These are phyloP conservation scores for Pseudococcus jackbeardsleyi DNA, from an alignment of 2,888 invertebrate genomes.

Conservation along the genomic window DNA sequence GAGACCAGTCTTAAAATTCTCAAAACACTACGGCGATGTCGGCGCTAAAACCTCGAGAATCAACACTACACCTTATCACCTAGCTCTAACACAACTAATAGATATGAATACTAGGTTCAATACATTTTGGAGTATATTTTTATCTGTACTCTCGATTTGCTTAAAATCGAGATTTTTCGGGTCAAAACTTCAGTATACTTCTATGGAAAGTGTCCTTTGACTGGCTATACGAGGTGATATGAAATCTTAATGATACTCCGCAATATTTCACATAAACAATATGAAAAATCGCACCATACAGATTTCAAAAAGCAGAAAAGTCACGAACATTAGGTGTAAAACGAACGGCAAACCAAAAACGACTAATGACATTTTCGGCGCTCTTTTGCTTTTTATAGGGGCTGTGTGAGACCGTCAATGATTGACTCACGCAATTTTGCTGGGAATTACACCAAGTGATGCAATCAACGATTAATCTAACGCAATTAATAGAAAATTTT, in stretches of 20 bases:
- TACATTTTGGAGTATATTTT: background rate
- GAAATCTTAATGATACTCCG: background rate
- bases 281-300: background rate
- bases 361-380: slow-evolving; percentile 30
- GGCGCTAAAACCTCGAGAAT: background rate
- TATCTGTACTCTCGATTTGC: background rate
- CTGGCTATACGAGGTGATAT: background rate
- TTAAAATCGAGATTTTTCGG: background rate
- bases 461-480: background rate
- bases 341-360: background rate
- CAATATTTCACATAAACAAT: background rate
- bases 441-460: background rate
- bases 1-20: background rate
- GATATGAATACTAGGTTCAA: background rate
- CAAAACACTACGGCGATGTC: background rate
- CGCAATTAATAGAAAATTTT: background rate
- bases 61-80: background rate
- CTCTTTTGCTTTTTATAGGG: background rate
- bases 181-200: background rate
- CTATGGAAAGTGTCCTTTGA: background rate
- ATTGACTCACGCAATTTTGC: background rate
- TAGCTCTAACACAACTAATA: background rate
- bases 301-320: background rate
- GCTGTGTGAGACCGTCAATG: background rate
- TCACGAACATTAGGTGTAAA: background rate